These are phyloP conservation scores for Cepaea nemoralis DNA, from an alignment of 1,140 invertebrate genomes.

Conservation along the genomic window DNA sequence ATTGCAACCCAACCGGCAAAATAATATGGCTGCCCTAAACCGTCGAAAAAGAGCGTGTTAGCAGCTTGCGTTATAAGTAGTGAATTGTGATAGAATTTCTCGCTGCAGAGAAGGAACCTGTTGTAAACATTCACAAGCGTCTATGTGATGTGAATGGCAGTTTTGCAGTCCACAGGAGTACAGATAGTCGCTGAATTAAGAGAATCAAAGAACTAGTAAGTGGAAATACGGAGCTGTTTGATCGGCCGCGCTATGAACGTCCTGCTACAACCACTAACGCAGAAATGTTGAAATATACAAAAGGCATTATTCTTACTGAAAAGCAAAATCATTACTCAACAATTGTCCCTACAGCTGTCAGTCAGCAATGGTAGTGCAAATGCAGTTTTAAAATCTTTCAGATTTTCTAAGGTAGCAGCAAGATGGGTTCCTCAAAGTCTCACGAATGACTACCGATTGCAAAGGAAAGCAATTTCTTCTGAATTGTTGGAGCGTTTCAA, in stretches of 20 bases:
- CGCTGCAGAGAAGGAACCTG: background rate
- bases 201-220: background rate
- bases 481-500: conserved; percentile 2
- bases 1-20: too few relatives aligned
- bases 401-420: background rate
- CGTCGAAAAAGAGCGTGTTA: too few relatives aligned
- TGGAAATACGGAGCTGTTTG: too few relatives aligned
- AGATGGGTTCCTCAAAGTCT: conserved; percentile 8
- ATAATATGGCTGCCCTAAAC: too few relatives aligned
- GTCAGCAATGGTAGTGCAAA: background rate
- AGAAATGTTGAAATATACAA: conserved; percentile 2
- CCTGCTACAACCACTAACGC: background rate
- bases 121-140: conserved; percentile 17
- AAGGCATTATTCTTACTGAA: background rate
- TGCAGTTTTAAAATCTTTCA: conserved; percentile 1
- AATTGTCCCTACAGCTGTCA: conserved; percentile 3
- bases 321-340: background rate
- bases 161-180: conserved; percentile 6
- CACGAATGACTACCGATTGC: conserved; percentile 1
- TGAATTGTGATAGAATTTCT: conserved; percentile 11
- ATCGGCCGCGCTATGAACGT: too few relatives aligned
- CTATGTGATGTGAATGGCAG: conserved; percentile 12
- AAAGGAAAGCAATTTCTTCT: conserved; percentile 18
- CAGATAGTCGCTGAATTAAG: background rate
- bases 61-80: background rate